Evolutionary conservation across 2,888 invertebrate species (phyloP).

Genomic region (Agriopis marginaria): DNA sequence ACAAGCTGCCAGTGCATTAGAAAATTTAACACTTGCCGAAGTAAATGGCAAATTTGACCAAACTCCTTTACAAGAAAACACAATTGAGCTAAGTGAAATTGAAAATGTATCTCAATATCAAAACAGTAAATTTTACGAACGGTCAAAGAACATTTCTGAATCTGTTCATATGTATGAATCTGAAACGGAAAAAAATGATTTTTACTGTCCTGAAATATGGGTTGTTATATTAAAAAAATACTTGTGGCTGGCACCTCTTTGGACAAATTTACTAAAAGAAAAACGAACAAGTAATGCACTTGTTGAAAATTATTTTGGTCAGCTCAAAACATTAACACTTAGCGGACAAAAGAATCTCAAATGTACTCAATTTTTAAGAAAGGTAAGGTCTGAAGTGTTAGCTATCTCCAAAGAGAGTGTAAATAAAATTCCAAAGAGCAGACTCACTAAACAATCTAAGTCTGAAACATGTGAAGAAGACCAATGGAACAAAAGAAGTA

Average conservation of each 20-base stretch:
- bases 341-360: too few relatives aligned
- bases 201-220: constrained; percentile 7
- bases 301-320: too few relatives aligned
- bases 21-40: neutral
- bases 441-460: too few relatives aligned
- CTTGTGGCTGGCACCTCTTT: constrained; percentile 10
- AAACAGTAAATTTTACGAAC: neutral
- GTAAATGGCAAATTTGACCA: neutral
- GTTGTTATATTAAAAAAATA: constrained; percentile 17
- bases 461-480: too few relatives aligned
- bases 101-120: neutral
- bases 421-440: too few relatives aligned
- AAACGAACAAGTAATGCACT: constrained; percentile 10
- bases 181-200: neutral
- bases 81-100: neutral
- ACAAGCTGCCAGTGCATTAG: neutral
- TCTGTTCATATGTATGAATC: neutral
- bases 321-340: too few relatives aligned
- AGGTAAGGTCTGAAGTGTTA: too few relatives aligned
- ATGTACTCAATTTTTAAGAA: too few relatives aligned
- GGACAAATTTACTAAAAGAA: constrained; percentile 20
- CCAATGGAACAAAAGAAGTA: too few relatives aligned
- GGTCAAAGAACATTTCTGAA: neutral
- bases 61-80: neutral
- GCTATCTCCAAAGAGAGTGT: too few relatives aligned